Conservation (phyloP, 2,113 vertebrate species). For the Panthera tigris region DNA sequence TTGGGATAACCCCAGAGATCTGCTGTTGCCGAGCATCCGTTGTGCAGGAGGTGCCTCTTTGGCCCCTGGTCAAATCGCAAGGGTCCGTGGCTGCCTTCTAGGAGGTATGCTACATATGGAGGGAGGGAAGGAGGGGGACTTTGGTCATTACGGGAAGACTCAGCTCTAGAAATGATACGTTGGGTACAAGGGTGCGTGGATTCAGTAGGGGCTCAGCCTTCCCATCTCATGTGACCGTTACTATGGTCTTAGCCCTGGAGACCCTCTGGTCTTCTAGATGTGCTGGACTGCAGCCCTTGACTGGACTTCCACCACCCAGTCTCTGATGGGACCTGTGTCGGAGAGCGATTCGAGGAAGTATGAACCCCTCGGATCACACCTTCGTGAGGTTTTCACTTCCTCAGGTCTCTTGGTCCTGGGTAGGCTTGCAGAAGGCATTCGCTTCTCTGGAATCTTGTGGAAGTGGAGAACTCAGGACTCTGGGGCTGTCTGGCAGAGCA, state of each 20-base stretch:
- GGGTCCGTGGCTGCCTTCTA: not conserved
- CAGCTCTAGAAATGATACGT: fast-evolving
- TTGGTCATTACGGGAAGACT: not conserved
- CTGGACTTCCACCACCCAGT: fast-evolving
- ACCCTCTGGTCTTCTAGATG: not conserved
- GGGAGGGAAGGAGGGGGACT: not conserved
- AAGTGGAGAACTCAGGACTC: not conserved
- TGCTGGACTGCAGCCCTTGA: not conserved
- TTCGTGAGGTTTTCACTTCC: not conserved
- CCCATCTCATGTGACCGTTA: not conserved
- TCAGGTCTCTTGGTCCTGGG: not conserved
- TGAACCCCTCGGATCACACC: not conserved
- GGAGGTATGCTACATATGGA: not conserved
- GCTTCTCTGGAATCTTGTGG: not conserved
- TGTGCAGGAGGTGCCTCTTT: not conserved
- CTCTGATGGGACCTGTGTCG: too few relatives aligned
- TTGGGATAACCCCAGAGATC: not conserved
- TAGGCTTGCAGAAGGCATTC: not conserved
- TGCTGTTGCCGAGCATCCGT: not conserved
- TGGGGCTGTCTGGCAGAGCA: not conserved
- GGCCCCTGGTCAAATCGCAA: not conserved
- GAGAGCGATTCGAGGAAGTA: not conserved
- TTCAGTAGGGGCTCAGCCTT: not conserved
- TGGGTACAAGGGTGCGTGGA: too few relatives aligned
- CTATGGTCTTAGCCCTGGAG: not conserved